Base-by-base conservation (phyloP, 2,888 invertebrate genomes). In the Bhutanitis thaidina region DNA sequence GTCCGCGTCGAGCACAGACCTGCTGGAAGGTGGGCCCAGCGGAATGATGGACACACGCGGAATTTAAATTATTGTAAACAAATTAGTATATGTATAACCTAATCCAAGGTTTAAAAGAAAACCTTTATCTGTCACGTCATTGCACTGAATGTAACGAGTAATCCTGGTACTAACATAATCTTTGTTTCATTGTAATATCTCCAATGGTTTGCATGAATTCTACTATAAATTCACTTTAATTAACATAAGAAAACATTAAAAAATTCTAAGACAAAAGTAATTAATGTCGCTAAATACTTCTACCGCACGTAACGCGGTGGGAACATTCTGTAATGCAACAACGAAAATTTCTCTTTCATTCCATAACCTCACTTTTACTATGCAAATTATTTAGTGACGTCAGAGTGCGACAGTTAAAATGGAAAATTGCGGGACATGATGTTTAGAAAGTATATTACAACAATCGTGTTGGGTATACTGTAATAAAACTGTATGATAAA, bases 311-410 rank as follows among this genome's bases (percentile, higher is more conserved):
- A 34, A 34, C 34, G 34, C 34, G 9, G 43, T 49, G 49, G 13
- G 35, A 49, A 41, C 16, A 15, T 43, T 36, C 29, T 30, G 38
- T 47, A 34, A 39, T 43, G 25, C 35, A 46, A 45, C 49, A 37
- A 44, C 38, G 44, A 55, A 49, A 56, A 55, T 62, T 62, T 65
- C 64, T 57, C 60, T 58, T 59, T 59, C 57, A 57, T 40, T 46
- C 44, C 56, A 45, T 59, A 57, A 64, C 58, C 50, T 46, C 56
- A 60, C 67, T 62, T 62, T 68, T 61, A 64, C 64, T 62, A 64
- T 64, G 65, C 65, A 65, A 65, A 68, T 66, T 58, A 57, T 55
- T 56, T 53, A 53, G 52, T 52, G 56, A 16, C 58, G 54, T 57
- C 53, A 51, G 53, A 59, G 56, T 57, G 61, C 54, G 58, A 57